Conservation (phyloP, 2,888 invertebrate genomes). For the Sarcophaga variegata region DNA sequence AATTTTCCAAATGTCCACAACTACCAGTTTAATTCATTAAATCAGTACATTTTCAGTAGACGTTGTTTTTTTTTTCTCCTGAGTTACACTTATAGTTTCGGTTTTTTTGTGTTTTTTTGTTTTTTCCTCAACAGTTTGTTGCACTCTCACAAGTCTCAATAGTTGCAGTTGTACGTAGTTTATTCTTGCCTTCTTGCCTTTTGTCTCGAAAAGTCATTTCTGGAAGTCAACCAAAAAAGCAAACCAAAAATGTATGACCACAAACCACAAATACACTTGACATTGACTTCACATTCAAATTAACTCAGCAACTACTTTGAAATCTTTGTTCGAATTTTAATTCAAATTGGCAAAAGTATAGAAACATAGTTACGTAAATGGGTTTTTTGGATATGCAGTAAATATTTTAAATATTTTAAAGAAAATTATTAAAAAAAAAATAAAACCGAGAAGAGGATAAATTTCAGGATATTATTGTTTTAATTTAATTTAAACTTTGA, state of each 20-base stretch:
- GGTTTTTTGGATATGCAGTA: neutral
- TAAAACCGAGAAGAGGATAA: no score
- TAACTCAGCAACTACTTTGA: slow-evolving; percentile 11
- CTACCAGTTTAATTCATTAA: slow-evolving; percentile 15
- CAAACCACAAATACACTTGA: slow-evolving; percentile 34
- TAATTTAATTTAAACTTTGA: neutral
- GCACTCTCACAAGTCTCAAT: slow-evolving; percentile 15
- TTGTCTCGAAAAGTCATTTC: slow-evolving; percentile 5
- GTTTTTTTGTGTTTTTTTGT: neutral
- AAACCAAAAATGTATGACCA: neutral
- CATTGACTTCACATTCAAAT: slow-evolving; percentile 43
- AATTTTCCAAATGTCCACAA: slow-evolving; percentile 28
- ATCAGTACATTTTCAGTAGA: neutral
- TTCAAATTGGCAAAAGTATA: neutral
- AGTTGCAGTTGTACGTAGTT: neutral
- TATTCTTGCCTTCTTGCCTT: neutral
- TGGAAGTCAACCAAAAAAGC: slow-evolving; percentile 3
- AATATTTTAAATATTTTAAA: neutral
- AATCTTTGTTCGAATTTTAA: slow-evolving; percentile 2
- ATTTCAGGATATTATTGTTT: no score
- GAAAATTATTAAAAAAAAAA: no score
- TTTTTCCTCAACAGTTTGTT: slow-evolving; percentile 11
- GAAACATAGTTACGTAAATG: neutral
- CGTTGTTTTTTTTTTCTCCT: neutral
- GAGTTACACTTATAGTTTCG: neutral